phyloP scores from a whole-genome alignment of 64 coral and sea anemone genomes.

The Astreopora myriophthalma region DNA sequence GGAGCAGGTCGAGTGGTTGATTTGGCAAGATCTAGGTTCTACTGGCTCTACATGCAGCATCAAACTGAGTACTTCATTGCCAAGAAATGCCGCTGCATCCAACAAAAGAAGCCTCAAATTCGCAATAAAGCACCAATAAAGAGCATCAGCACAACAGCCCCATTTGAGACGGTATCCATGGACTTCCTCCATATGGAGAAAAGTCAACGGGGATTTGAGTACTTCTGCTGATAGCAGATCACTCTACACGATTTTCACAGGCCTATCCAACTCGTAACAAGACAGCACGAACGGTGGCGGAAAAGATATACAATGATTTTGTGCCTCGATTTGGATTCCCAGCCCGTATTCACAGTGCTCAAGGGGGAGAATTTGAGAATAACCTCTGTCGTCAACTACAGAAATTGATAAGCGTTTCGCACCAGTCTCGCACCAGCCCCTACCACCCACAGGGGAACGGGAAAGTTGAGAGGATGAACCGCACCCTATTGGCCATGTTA shows the following conservation, averaged over 20 bases:
- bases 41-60: conserved; percentile 12
- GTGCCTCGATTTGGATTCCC: neutral
- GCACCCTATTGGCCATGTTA: neutral
- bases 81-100: neutral
- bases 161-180: neutral
- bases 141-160: conserved; percentile 9
- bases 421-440: too few species aligned
- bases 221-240: too few species aligned
- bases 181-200: neutral
- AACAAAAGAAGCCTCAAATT: conserved; percentile 10
- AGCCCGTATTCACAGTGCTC: neutral
- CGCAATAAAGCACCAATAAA: neutral
- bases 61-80: conserved; percentile 4
- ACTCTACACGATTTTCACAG: too few species aligned
- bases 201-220: too few species aligned
- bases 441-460: too few species aligned
- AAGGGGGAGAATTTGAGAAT: too few species aligned
- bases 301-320: neutral
- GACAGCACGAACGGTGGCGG: neutral
- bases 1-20: neutral
- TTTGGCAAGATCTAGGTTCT: neutral
- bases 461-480: neutral
- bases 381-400: neutral
- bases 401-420: neutral
- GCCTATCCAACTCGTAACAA: too few species aligned